phyloP scores from a whole-genome alignment of 37 sponge, comb jelly and placozoan species.

The Geodia barretti region DNA sequence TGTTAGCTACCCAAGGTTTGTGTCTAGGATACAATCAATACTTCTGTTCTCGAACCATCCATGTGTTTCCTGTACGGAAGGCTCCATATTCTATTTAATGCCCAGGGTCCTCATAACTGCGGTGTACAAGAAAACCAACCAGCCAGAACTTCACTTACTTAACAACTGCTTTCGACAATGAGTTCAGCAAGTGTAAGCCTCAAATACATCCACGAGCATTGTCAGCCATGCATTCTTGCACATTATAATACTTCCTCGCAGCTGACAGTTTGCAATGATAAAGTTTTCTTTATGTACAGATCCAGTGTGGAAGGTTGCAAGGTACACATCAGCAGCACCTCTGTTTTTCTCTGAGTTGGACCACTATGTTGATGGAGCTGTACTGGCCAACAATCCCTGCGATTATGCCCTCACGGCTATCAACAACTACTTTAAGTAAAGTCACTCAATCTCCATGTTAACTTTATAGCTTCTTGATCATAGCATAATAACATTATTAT shows the following conservation, averaged over 20 bases:
- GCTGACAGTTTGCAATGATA: no score
- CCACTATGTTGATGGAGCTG: conserved; percentile 69
- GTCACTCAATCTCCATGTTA: no score
- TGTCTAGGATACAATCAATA: background rate
- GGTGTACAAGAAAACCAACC: conserved; percentile 48
- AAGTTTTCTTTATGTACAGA: conserved; percentile 13
- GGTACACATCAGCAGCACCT: conserved; percentile 58
- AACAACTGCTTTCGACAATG: conserved; percentile 68
- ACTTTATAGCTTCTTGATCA: no score
- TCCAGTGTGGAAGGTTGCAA: conserved; percentile 63
- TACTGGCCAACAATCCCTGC: conserved; percentile 72
- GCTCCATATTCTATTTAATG: background rate
- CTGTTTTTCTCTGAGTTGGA: conserved; percentile 52
- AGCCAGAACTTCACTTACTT: conserved; percentile 62
- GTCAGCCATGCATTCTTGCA: background rate
- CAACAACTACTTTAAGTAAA: conserved; percentile 18
- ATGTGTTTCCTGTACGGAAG: background rate
- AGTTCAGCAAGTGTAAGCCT: conserved; percentile 35
- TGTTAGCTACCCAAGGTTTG: conserved; percentile 24
- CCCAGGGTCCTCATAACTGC: conserved; percentile 61
- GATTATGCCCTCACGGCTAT: conserved; percentile 32
- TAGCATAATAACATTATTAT: no score
- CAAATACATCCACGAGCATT: background rate
- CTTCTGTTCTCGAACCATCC: no score
- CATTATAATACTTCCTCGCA: background rate